phyloP scores from a whole-genome alignment of 2,113 vertebrate species.

The Ophthalmolycus amberensis region DNA sequence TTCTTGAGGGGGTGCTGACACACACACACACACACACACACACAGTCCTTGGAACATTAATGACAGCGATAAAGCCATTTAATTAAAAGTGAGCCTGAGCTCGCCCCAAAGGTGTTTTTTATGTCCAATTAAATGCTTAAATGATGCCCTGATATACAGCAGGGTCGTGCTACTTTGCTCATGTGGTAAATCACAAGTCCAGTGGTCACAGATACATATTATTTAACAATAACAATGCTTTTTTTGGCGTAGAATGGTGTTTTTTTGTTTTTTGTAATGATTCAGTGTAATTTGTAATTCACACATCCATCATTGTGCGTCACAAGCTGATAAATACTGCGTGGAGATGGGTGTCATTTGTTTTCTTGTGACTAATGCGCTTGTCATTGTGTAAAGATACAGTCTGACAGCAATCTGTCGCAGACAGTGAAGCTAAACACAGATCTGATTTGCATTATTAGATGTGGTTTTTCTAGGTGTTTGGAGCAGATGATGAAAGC shows the following conservation, averaged over 20 bases:
- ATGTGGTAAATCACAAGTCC: slow-evolving; percentile 30
- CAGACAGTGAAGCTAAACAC: slow-evolving; percentile 18
- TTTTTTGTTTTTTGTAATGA: too few species aligned
- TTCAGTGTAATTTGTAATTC: slow-evolving; percentile 20
- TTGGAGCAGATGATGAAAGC: neutral
- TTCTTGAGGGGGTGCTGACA: slow-evolving; percentile 54
- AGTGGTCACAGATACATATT: neutral
- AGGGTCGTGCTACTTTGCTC: slow-evolving; percentile 16
- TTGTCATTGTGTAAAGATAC: slow-evolving; percentile 29
- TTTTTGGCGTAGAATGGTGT: neutral
- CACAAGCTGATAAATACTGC: slow-evolving; percentile 18
- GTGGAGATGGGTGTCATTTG: slow-evolving; percentile 35
- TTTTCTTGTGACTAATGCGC: slow-evolving; percentile 37
- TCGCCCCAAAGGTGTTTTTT: slow-evolving; percentile 57
- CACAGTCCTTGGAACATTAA: slow-evolving; percentile 50
- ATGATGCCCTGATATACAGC: slow-evolving; percentile 52
- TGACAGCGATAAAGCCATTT: slow-evolving; percentile 72
- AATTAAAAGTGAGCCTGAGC: slow-evolving; percentile 69
- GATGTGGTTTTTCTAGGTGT: neutral
- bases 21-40: slow-evolving; percentile 6
- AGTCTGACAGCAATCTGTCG: slow-evolving; percentile 23
- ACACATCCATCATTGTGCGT: slow-evolving; percentile 13
- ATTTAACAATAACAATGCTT: slow-evolving; percentile 6
- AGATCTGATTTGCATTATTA: neutral
- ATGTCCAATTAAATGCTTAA: slow-evolving; percentile 66